Percentiles rank a stretch among this genome's conserved stretches.
Evolutionary conservation across 2,797 vertebrate species (phyloP).

Genomic region (Meda fulgida): DNA sequence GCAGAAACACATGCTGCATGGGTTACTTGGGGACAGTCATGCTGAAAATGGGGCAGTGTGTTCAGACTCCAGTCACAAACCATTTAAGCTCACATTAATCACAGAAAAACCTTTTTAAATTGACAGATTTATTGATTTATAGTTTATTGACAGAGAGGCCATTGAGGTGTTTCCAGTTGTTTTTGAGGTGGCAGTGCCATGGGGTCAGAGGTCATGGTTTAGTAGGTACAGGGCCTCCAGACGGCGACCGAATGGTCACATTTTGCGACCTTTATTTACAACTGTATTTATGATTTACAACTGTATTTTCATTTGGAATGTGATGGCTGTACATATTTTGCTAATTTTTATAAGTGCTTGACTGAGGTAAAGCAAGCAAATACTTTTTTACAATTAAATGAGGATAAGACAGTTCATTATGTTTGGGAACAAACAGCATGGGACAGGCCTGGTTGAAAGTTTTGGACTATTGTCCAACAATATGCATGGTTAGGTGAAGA

Average conservation of each 20-base stretch:
- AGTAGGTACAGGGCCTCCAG: not conserved
- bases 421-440: too few species aligned
- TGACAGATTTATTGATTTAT: too few species aligned
- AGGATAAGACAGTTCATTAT: not conserved
- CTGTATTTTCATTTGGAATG: not conserved
- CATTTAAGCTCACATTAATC: constrained; percentile 23
- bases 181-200: not conserved
- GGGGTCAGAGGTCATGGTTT: not conserved
- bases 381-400: not conserved
- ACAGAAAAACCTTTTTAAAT: not conserved
- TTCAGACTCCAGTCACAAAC: constrained; percentile 12
- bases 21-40: constrained; percentile 46
- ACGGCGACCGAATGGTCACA: too few species aligned
- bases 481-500: too few species aligned
- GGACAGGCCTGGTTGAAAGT: too few species aligned
- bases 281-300: too few species aligned
- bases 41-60: constrained; percentile 1
- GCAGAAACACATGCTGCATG: constrained; percentile 2
- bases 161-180: not conserved
- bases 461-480: too few species aligned
- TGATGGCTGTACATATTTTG: not conserved
- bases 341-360: not conserved
- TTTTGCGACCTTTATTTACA: too few species aligned
- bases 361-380: not conserved
- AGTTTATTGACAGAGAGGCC: not conserved